These are phyloP conservation scores for Aphis craccivora DNA, from an alignment of 1,140 invertebrate genomes.

Conservation along the genomic window DNA sequence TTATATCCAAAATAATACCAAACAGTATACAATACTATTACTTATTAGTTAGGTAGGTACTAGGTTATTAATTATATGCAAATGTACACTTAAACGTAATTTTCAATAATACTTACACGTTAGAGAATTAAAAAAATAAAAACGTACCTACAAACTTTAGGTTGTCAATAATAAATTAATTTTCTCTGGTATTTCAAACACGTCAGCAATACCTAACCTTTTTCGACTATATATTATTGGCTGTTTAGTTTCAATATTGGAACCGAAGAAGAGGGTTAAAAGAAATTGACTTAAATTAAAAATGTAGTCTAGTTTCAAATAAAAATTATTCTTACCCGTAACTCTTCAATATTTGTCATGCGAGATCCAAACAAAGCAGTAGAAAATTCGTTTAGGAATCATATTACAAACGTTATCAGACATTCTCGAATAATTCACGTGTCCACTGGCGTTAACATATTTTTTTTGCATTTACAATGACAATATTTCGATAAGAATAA, in stretches of 20 bases:
- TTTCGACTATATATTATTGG: not conserved
- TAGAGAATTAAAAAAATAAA: not conserved
- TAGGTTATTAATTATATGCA: not conserved
- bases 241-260: not conserved
- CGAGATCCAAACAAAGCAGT: not conserved
- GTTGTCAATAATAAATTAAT: conserved; percentile 1
- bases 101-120: not conserved
- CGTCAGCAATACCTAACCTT: not conserved
- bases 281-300: conserved; percentile 6
- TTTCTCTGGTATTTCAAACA: conserved; percentile 25
- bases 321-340: not conserved
- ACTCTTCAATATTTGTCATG: not conserved
- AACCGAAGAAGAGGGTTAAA: not conserved
- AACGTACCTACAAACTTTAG: not conserved
- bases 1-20: not conserved
- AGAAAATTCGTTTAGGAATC: not conserved
- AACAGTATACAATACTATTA: not conserved
- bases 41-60: too few relatives aligned
- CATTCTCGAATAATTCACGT: not conserved
- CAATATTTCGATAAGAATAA: not conserved
- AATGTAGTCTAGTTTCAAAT: conserved; percentile 16
- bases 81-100: not conserved
- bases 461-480: not conserved
- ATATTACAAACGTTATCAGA: not conserved
- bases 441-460: not conserved